phyloP scores from a whole-genome alignment of 1,140 invertebrate species.

The Aradophagus sp. region DNA sequence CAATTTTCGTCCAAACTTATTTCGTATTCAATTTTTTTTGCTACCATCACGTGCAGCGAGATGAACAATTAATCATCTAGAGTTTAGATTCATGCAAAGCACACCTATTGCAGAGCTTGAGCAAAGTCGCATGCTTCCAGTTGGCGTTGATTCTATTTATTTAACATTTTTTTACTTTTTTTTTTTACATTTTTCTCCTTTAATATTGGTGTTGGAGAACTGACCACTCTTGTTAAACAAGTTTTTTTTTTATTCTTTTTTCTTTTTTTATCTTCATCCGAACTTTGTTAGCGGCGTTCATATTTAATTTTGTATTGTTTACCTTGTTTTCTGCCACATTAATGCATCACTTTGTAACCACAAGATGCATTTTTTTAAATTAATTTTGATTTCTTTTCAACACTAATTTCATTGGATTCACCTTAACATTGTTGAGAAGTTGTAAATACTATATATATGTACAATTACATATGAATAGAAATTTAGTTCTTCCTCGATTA shows the following conservation, averaged over 20 bases:
- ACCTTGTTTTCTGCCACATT: constrained; percentile 21
- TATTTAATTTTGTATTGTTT: too few species aligned
- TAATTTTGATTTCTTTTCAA: too few species aligned
- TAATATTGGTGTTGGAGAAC: constrained; percentile 68
- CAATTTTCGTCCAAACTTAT: neutral
- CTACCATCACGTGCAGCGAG: neutral
- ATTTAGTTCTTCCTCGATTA: too few species aligned
- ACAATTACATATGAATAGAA: too few species aligned
- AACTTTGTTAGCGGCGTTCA: constrained; percentile 1
- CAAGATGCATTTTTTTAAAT: constrained; percentile 12
- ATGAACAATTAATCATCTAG: constrained; percentile 22
- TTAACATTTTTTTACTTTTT: neutral
- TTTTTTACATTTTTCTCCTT: constrained; percentile 6
- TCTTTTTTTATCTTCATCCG: constrained; percentile 6
- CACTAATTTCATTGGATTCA: constrained; percentile 31
- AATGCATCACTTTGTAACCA: constrained; percentile 18
- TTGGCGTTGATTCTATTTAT: constrained; percentile 11
- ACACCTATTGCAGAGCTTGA: constrained; percentile 22
- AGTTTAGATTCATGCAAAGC: constrained; percentile 15
- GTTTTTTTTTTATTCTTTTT: constrained; percentile 1
- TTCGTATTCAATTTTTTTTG: constrained; percentile 1
- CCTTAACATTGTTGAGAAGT: constrained; percentile 20
- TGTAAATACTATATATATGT: too few species aligned
- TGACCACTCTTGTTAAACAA: constrained; percentile 66
- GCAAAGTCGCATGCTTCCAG: constrained; percentile 23